Evolutionary conservation across 2,113 vertebrate genomes (phyloP), one percentile per base, ranked within the genome.

Genomic region (Glaucidium brasilianum): DNA sequence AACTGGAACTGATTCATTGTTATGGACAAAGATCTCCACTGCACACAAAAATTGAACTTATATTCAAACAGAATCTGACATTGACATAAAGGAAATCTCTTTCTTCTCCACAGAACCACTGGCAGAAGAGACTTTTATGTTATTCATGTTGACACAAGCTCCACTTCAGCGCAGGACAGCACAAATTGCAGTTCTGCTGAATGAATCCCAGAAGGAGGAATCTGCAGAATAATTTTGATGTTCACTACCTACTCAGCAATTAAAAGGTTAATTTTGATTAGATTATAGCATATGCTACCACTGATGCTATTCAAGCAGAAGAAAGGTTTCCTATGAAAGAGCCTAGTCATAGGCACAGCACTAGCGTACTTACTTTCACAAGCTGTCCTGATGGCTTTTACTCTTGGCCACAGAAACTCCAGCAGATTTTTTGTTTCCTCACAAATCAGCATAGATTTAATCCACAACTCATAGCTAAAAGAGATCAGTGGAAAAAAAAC

Each of bases 371-470:
- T 97, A 99, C 99, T 98, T 58, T 99, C 95, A 75, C 99, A 99
- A 87, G 99, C 99, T 64, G 91, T 94, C 47, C 98, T 98, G 77
- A 99, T 85, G 89, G 99, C 96, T 97, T 97, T 96, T 58, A 97
- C 98, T 98, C 99, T 99, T 84, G 99, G 99, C 84, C 55, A 98
- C 92, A 99, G 97, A 97, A 98, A 98, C 56, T 99, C 99, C 97
- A 99, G 88, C 60, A 99, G 90, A 12, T 97, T 91, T 34, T 95
- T 95, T 0, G 98, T 98, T 96, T 99, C 98, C 94, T 99, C 99
- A 15, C 99, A 99, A 87, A 99, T 96, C 96, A 99, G 94, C 99
- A 99, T 99, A 80, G 99, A 99, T 88, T 99, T 98, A 71, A 99
- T 98, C 85, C 99, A 97, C 89, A 99, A 93, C 95, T 98, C 98